These are phyloP conservation scores for Thalassarche chlororhynchos DNA, from an alignment of 2,113 vertebrate species.

Conservation along the genomic window DNA sequence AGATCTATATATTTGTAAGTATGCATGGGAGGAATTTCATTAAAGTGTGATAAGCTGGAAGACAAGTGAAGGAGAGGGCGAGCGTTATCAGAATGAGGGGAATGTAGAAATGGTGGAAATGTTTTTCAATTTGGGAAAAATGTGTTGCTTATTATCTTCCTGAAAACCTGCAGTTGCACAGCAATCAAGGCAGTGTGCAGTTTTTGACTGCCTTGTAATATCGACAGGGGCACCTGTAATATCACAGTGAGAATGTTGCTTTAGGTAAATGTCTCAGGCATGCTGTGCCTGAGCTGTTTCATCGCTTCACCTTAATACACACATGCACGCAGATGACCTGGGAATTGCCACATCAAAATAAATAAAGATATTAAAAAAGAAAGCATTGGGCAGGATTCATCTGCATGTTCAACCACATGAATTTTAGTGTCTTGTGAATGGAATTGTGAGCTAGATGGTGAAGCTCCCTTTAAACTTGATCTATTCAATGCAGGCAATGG, in stretches of 20 bases:
- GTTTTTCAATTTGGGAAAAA: background rate
- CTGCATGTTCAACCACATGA: background rate
- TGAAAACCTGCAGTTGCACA: background rate
- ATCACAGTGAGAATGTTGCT: background rate
- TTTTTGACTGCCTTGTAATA: background rate
- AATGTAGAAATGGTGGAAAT: background rate
- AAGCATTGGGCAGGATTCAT: background rate
- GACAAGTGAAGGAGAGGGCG: background rate
- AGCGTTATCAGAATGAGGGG: background rate
- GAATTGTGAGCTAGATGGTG: background rate
- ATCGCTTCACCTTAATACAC: background rate
- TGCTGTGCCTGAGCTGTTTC: background rate
- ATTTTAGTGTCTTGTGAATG: background rate
- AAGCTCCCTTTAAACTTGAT: background rate
- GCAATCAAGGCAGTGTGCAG: background rate
- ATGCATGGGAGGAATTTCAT: slow-evolving; percentile 40
- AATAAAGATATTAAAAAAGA: background rate
- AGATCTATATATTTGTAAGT: background rate
- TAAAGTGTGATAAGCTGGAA: slow-evolving; percentile 1
- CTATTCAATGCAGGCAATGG: background rate
- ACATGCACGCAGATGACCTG: background rate
- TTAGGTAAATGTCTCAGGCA: background rate
- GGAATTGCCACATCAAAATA: background rate
- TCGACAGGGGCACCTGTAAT: background rate
- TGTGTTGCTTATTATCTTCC: background rate